These are phyloP conservation scores for Montipora foliosa DNA, from an alignment of 64 coral and sea anemone species.

Conservation along the genomic window DNA sequence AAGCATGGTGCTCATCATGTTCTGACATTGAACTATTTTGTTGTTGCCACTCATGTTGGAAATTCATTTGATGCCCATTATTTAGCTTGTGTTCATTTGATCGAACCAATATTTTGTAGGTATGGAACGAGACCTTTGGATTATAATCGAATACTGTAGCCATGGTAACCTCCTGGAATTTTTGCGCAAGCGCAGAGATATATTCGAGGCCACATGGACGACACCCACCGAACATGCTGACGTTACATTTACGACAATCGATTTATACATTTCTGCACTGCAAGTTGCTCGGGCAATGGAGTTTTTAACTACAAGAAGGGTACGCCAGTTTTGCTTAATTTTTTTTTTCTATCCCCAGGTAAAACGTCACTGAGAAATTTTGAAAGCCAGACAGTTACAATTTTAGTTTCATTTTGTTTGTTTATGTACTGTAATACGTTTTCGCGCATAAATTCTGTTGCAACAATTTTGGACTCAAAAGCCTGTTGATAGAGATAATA, in stretches of 20 bases:
- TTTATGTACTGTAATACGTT: not conserved
- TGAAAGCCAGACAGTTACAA: not conserved
- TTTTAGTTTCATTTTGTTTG: not conserved
- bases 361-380: not conserved
- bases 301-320: slow-evolving; percentile 73
- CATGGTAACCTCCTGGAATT: slow-evolving; percentile 90
- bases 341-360: not conserved
- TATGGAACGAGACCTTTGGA: slow-evolving; percentile 78
- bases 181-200: slow-evolving; percentile 78
- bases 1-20: too few relatives aligned
- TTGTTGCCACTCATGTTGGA: too few relatives aligned
- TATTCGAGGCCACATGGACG: slow-evolving; percentile 76
- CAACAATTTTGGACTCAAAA: too few relatives aligned
- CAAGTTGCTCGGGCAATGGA: slow-evolving; percentile 92
- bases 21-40: too few relatives aligned
- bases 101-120: slow-evolving; percentile 21
- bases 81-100: not conserved
- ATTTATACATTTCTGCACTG: slow-evolving; percentile 80
- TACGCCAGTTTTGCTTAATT: not conserved
- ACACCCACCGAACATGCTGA: slow-evolving; percentile 87
- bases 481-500: too few relatives aligned
- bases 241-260: slow-evolving; percentile 66
- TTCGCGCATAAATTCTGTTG: too few relatives aligned
- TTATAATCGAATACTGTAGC: slow-evolving; percentile 87
- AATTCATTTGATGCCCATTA: too few relatives aligned